Evolutionary conservation across 2,113 vertebrate genomes (phyloP), one percentile per base, ranked within the genome.

Genomic region (Dryoscopus gambensis): DNA sequence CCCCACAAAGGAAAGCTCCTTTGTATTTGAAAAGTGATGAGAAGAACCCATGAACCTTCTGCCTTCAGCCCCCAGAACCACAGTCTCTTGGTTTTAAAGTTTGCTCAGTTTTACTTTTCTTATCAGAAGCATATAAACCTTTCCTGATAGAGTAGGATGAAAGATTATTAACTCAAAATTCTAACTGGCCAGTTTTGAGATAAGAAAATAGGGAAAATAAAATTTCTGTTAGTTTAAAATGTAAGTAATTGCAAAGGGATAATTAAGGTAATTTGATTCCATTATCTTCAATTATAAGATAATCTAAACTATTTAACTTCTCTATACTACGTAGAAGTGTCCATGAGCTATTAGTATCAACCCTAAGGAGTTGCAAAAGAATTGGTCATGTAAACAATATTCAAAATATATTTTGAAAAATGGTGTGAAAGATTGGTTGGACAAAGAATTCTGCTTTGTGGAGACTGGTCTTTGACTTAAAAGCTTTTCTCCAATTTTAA

Each of bases 41-140:
- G 56, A 67, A 84, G 70, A 92, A 95, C 50, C 95, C 94, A 95
- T 98, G 98, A 98, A 23, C 24, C 50, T 60, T 71, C 39, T 69
- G 15, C 33, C 55, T 74, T 76, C 46, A 40, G 19, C 7, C 40
- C 77, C n/a, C 31, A 60, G n/a, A 84, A 30, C 39, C 22, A 23
- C 30, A 21, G 42, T 31, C 42, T 65, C 60, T 65, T 67, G 23
- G 6, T 40, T 76, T 89, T 24, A 24, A 68, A 65, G 63, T 80
- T 78, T 46, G 21, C 10, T 81, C 22, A 15, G n/a, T n/a, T 84
- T 81, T 70, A 30, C 9, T 62, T 91, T 86, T 55, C 25, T 68
- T 59, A 31, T 5, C 53, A 30, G 57, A 37, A 60, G 35, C 62
- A 62, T 56, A 87, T 62, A 50, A 47, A 79, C 24, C 20, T 49